Evolutionary conservation across 2,888 invertebrate genomes (phyloP), one percentile per base, ranked within the genome.

Genomic region (Drosophila borborema): DNA sequence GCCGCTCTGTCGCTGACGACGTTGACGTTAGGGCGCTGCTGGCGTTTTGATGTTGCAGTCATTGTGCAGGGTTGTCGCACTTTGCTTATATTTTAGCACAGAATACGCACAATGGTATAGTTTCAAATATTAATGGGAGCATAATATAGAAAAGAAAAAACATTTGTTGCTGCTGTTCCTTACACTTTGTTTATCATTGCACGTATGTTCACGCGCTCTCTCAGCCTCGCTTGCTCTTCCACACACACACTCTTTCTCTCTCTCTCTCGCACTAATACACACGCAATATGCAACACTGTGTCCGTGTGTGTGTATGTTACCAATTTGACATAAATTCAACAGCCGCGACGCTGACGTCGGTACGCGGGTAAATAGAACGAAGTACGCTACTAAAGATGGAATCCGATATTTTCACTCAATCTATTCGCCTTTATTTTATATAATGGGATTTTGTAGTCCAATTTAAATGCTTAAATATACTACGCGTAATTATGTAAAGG

Each of bases 311-410:
- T 88, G 71, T 40, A 40, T 82, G 90, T 86, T 86, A 86, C 86
- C 86, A 90, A 88, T 89, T 91, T 92, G 91, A 92, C 91, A 92
- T 90, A 91, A 92, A 91, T 91, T 87, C 91, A 92, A 92, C 91
- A 92, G 91, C 92, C 92, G 92, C 91, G 86, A 83, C 85, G 86
- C 87, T 90, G 78, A 84, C 86, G 83, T 85, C 86, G 73, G 77
- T 75, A 59, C 74, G 73, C 85, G 86, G 82, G 88, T 83, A 90
- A 90, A 90, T 87, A 89, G 90, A 89, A 85, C 85, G 87, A 81
- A 74, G 65, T 70, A 77, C 81, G 60, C 77, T 68, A 74, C 72
- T 77, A 77, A 86, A 79, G 74, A 89, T 87, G 85, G 72, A 86
- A 80, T 65, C 67, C 76, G 81, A 89, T 73, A 81, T 80, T 72